Base-by-base conservation (phyloP, 2,888 invertebrate genomes). In the Acleris literana region DNA sequence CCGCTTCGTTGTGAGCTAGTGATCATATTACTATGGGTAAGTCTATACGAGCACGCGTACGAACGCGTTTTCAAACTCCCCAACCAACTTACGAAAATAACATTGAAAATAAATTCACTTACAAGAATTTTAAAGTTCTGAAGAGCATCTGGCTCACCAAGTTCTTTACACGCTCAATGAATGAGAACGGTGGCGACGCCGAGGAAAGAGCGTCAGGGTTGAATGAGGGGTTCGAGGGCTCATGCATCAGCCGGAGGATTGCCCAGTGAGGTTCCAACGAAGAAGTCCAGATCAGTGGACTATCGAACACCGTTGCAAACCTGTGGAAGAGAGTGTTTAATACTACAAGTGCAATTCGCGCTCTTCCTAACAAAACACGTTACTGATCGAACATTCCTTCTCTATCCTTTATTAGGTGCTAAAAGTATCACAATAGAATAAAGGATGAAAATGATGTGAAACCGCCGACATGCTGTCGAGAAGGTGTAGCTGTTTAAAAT, bases 231-330 rank as follows among this genome's bases (percentile, higher is more conserved):
- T 77, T 81, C 0, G 77, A 65, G 0, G 71, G 66, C 39, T 81
- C 81, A 52, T 87, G 86, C 0, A 89, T 77, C 2, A 86, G 68
- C 2, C 74, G 71, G 5, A 85, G 61, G 0, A 81, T 65, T 46
- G 70, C 54, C 52, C 78, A 77, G 65, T 87, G 85, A 0, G 85
- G 78, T 11, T 84, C 83, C 22, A 84, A 65, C 0, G 85, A 74
- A 0, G 82, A 81, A 0, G 79, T 66, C 86, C 86, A 89, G 22
- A 89, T 82, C 6, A 81, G 71, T 0, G 89, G 90, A 44, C 83
- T 83, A 11, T 81, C 69, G 67, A 75, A 88, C 0, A 87, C 70
- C 25, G 82, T 63, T 9, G 84, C 74, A 2, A 85, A 76, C 2
- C 90, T 89, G 75, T 3, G 33, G 33, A 33, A 3, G 3, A 33